Base-by-base conservation (phyloP, 2,797 vertebrate species). In the Lateolabrax maculatus region DNA sequence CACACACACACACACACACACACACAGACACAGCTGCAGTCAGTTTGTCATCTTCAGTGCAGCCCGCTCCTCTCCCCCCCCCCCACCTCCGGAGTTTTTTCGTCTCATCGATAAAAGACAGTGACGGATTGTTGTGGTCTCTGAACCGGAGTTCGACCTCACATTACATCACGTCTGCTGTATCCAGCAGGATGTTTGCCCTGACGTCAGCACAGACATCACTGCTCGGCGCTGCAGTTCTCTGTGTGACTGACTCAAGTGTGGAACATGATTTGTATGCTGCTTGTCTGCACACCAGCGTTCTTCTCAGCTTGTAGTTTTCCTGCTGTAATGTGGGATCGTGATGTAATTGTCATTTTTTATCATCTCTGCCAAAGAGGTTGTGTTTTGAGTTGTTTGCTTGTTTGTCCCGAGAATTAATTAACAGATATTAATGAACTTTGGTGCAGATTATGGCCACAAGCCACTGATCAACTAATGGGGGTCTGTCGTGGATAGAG, bases 171-270 rank as follows among this genome's bases (percentile, higher is more conserved):
- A 86, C 34, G 69, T 88, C 89, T 89, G 79, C 76, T 23, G 70
- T 4, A 36, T 71, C 65, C 75, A 70, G 61, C 86, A 80, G 84
- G 82, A 87, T 82, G 89, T 89, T 84, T 82, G 58, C 63, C 31
- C 68, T 90, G 87, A 92, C 88, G 82, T 93, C 88, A 87, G 75
- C 72, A 52, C 77, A 74, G 84, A 85, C 86, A 57, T 85, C 69
- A 27, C 25, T 11, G 66, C 84, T 80, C 58, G 18, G 73, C 9
- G 3, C 64, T 51, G 88, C 83, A 69, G 84, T 27, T 15, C 57
- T 41, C 44, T 57, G 56, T 52, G 63, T 65, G 75, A 29, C 34
- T 55, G 69, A 65, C 67, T 43, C 37, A 62, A 61, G 67, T 21
- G 76, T 44, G 78, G 62, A 66, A 71, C 62, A 58, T 79, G 75